These are phyloP conservation scores for Alcis repandata DNA, from an alignment of 2,888 invertebrate genomes.

Conservation along the genomic window DNA sequence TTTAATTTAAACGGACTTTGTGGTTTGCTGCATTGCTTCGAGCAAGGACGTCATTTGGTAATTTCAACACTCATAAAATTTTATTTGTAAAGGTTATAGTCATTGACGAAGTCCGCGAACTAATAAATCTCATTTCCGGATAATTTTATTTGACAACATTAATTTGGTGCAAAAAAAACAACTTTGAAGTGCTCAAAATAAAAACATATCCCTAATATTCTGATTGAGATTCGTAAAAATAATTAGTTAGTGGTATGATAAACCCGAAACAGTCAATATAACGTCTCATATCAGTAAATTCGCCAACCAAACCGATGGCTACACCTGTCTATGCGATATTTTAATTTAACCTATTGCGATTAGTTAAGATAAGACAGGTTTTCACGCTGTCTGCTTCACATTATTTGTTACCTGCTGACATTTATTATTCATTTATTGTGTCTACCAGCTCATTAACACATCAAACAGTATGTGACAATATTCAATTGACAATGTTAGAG, in stretches of 20 bases:
- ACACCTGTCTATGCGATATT: neutral
- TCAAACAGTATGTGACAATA: conserved; percentile 49
- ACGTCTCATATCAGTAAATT: neutral
- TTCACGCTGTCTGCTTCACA: conserved; percentile 43
- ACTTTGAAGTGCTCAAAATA: too few relatives aligned
- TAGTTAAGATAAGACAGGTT: conserved; percentile 48
- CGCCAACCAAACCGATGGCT: neutral
- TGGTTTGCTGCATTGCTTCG: conserved; percentile 44
- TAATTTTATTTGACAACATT: too few relatives aligned
- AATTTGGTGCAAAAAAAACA: neutral
- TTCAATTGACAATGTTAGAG: conserved; percentile 33
- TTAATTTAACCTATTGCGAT: conserved; percentile 21
- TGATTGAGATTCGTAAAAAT: too few relatives aligned
- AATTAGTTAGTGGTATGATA: too few relatives aligned
- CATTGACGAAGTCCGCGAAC: conserved; percentile 14
- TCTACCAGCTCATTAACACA: conserved; percentile 57
- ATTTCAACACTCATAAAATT: conserved; percentile 26
- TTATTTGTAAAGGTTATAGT: conserved; percentile 26
- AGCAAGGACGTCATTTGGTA: conserved; percentile 50
- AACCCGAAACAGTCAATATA: too few relatives aligned
- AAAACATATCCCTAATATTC: too few relatives aligned
- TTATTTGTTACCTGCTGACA: conserved; percentile 49
- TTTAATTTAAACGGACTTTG: conserved; percentile 45
- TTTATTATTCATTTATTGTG: conserved; percentile 55
- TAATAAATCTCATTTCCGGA: conserved; percentile 16